Percentiles rank a stretch among this genome's conserved stretches.
Conservation (phyloP, 1,140 invertebrate genomes). For the Drosophila kurseongensis region DNA sequence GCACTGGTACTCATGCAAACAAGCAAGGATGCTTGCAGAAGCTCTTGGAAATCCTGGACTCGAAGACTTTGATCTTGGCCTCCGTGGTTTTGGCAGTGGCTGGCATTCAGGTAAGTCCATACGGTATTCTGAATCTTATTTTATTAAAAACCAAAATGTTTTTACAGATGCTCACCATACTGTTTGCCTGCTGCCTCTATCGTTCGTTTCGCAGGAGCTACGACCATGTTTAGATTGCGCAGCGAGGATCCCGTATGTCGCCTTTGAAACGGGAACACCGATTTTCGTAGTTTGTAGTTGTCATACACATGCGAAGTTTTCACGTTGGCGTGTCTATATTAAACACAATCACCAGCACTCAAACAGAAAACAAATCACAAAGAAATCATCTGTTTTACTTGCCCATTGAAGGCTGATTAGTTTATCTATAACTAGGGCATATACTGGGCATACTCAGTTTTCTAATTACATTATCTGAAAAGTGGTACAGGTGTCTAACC, state of each 20-base stretch:
- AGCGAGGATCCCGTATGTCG: conserved; percentile 71
- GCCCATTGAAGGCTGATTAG: conserved; percentile 31
- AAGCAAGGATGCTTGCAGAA: conserved; percentile 88
- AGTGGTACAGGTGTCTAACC: background rate
- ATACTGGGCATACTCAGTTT: background rate
- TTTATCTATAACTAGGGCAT: conserved; percentile 8
- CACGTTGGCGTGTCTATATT: conserved; percentile 45
- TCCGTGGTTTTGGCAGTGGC: conserved; percentile 92
- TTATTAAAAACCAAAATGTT: conserved; percentile 24
- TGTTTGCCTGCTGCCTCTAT: conserved; percentile 95
- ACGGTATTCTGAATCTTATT: background rate
- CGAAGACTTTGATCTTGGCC: conserved; percentile 90
- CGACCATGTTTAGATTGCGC: conserved; percentile 91
- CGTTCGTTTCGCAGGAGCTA: conserved; percentile 95
- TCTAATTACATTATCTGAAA: background rate
- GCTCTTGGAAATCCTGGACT: conserved; percentile 87
- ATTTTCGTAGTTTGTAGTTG: conserved; percentile 59
- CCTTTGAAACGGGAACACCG: conserved; percentile 41
- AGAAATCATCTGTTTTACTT: conserved; percentile 12
- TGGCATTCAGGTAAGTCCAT: conserved; percentile 88
- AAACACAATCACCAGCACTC: conserved; percentile 21
- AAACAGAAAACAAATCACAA: conserved; percentile 25
- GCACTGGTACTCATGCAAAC: conserved; percentile 85
- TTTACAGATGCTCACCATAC: conserved; percentile 93
- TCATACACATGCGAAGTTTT: conserved; percentile 47